phyloP scores from a whole-genome alignment of 2,888 invertebrate species.

The Drosophila pseudotalamancana region DNA sequence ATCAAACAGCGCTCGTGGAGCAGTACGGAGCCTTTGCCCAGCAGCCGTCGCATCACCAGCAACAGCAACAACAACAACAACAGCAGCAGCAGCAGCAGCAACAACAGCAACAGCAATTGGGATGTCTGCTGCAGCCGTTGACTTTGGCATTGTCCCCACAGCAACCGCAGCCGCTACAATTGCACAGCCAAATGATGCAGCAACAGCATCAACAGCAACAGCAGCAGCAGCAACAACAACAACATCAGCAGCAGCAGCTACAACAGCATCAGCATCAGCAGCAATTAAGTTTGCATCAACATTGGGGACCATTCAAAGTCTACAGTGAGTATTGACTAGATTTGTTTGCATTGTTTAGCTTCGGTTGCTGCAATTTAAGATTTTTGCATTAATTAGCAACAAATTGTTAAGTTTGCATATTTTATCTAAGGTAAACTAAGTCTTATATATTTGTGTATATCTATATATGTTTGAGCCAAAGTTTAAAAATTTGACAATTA shows the following conservation, averaged over 20 bases:
- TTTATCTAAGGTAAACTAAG: not conserved
- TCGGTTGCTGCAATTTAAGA: conserved; percentile 17
- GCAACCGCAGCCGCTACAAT: conserved; percentile 76
- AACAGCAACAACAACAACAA: conserved; percentile 64
- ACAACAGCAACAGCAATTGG: conserved; percentile 53
- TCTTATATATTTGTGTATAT: too few relatives aligned
- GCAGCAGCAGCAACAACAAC: conserved; percentile 63
- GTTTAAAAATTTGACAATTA: too few relatives aligned
- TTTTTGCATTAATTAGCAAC: conserved; percentile 13
- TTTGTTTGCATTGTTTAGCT: conserved; percentile 23
- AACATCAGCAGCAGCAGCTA: conserved; percentile 56
- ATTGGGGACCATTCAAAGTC: conserved; percentile 84
- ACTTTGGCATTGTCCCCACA: conserved; percentile 80
- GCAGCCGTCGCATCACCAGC: conserved; percentile 57
- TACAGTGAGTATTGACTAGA: conserved; percentile 83
- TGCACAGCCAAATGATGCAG: conserved; percentile 74
- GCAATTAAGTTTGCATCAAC: conserved; percentile 81
- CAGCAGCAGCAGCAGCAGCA: conserved; percentile 56
- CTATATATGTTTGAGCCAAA: too few relatives aligned
- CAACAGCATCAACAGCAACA: conserved; percentile 74
- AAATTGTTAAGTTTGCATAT: not conserved
- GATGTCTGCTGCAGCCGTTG: conserved; percentile 73
- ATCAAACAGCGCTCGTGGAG: conserved; percentile 73
- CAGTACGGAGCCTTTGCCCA: conserved; percentile 61
- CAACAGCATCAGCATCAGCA: conserved; percentile 73